Evolutionary conservation across 2,797 vertebrate genomes (phyloP).

Genomic region (Steatocranus sp.): DNA sequence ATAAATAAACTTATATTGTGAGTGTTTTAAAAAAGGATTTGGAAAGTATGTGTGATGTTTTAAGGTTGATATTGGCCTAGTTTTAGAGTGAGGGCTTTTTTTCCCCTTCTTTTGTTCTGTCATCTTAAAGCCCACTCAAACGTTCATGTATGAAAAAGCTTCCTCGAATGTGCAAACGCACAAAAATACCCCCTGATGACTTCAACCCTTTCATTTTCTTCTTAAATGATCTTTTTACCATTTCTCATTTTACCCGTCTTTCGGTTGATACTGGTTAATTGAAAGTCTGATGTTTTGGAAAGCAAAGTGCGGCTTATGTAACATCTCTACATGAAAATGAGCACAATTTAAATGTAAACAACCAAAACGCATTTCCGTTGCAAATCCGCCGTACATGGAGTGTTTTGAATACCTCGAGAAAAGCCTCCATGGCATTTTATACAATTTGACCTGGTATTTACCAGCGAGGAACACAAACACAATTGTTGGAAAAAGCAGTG

Average conservation of each 20-base stretch:
- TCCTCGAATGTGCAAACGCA: conserved; percentile 12
- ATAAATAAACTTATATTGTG: neutral
- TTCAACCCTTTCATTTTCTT: neutral
- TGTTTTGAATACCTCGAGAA: conserved; percentile 2
- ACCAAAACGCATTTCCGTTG: conserved; percentile 8
- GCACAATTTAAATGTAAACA: conserved; percentile 25
- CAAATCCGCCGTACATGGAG: neutral
- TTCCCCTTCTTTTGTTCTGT: neutral
- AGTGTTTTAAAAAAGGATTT: neutral
- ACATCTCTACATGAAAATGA: conserved; percentile 28
- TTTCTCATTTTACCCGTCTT: conserved; percentile 3
- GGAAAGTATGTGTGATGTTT: neutral
- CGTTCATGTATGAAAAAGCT: neutral
- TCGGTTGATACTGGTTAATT: neutral
- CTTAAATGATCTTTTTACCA: neutral
- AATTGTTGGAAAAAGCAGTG: conserved; percentile 1
- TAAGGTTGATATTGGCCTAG: conserved; percentile 15
- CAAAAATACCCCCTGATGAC: neutral
- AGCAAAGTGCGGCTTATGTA: conserved; percentile 14
- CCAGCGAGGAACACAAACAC: conserved; percentile 13
- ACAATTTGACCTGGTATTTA: conserved; percentile 39
- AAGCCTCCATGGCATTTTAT: conserved; percentile 20
- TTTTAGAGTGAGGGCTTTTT: neutral
- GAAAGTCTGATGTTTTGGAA: conserved; percentile 10
- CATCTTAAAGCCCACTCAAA: conserved; percentile 6